Percentiles rank a stretch among this genome's conserved stretches.
Evolutionary conservation across 2,888 invertebrate species (phyloP).

Genomic region (Sinodicranocentrus sp.): DNA sequence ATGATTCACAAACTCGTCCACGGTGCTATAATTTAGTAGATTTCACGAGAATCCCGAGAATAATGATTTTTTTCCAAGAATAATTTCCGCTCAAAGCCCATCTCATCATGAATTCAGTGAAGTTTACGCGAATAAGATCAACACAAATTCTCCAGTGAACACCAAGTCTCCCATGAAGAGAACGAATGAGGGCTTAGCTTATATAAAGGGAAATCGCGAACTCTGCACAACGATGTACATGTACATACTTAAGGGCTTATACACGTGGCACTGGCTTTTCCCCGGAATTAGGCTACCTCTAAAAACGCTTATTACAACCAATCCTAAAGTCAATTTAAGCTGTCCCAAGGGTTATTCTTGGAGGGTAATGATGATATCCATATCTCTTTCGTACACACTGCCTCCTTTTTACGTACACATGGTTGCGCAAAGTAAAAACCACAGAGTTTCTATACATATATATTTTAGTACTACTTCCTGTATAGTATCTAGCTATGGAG

Average conservation of each 20-base stretch:
- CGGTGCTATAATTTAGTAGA: too few species aligned
- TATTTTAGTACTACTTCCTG: conserved; percentile 6
- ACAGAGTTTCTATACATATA: conserved; percentile 30
- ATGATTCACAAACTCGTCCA: too few species aligned
- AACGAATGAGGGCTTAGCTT: conserved; percentile 35
- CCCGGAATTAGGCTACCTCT: conserved; percentile 31
- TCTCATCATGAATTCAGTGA: conserved; percentile 22
- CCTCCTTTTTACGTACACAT: conserved; percentile 26
- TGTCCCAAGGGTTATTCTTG: conserved; percentile 44
- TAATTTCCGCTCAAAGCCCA: conserved; percentile 29
- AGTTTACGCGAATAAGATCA: conserved; percentile 41
- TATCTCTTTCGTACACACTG: conserved; percentile 43
- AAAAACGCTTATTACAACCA: conserved; percentile 38
- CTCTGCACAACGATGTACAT: too few species aligned
- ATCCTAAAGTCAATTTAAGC: conserved; percentile 63
- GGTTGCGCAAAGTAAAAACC: conserved; percentile 50
- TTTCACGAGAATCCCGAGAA: too few species aligned
- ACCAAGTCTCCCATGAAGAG: conserved; percentile 20
- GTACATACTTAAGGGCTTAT: too few species aligned
- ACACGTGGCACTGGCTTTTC: conserved; percentile 16
- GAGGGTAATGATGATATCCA: conserved; percentile 41
- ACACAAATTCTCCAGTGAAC: conserved; percentile 25
- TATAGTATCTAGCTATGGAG: background rate
- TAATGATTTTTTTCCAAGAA: conserved; percentile 8
- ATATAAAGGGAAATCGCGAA: background rate